A percentile compares a stretch with the other conserved stretches of the same genome.
Evolutionary conservation across 37 sponge, comb jelly and placozoan genomes (phyloP).

Genomic region (Cladorhizidae sp.): DNA sequence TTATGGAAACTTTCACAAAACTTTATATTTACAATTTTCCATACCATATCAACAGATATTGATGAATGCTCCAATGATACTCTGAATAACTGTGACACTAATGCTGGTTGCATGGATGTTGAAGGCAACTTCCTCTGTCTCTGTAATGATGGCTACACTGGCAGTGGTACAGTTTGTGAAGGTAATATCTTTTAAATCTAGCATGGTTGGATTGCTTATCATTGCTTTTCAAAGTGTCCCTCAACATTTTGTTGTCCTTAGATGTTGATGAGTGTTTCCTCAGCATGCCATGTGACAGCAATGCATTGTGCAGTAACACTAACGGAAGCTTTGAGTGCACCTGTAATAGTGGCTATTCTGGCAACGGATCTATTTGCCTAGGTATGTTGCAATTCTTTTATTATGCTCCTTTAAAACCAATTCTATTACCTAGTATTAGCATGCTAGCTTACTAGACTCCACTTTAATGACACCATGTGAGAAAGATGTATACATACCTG

Average conservation of each 20-base stretch:
- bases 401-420: too few relatives aligned
- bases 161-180: constrained; percentile 19
- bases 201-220: not conserved
- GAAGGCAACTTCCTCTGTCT: constrained; percentile 59
- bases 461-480: too few relatives aligned
- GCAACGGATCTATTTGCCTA: constrained; percentile 17
- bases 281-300: not conserved
- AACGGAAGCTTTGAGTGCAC: constrained; percentile 47
- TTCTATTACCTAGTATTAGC: too few relatives aligned
- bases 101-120: constrained; percentile 51
- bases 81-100: constrained; percentile 15
- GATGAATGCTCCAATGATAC: constrained; percentile 45
- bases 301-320: constrained; percentile 35
- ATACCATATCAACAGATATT: constrained; percentile 50
- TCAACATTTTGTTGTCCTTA: not conserved
- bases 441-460: too few relatives aligned
- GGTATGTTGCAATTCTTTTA: too few relatives aligned
- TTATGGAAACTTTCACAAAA: too few relatives aligned
- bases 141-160: constrained; percentile 19
- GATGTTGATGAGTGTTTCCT: constrained; percentile 17
- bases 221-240: not conserved
- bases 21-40: too few relatives aligned
- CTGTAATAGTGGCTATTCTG: constrained; percentile 43
- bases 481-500: too few relatives aligned
- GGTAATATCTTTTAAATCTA: not conserved